Conservation (phyloP, 2,888 invertebrate genomes). For the Halictus quadricinctus region DNA sequence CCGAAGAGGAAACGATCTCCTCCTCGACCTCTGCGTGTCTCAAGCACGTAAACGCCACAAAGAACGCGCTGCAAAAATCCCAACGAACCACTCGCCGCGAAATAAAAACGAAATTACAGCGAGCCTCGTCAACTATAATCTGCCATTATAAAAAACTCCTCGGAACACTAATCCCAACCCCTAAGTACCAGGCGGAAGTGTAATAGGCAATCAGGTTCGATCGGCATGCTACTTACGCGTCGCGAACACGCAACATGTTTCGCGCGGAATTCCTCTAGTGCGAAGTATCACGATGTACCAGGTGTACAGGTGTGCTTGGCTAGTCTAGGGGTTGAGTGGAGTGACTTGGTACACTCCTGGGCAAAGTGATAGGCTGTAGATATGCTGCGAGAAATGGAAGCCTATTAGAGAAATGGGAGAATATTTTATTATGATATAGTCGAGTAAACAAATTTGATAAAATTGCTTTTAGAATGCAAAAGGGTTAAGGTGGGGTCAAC, state of each 20-base stretch:
- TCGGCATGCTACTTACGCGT: slow-evolving; percentile 35
- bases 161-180: background rate
- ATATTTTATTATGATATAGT: too few species aligned
- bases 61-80: background rate
- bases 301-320: background rate
- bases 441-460: too few species aligned
- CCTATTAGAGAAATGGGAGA: too few species aligned
- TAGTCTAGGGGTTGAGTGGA: background rate
- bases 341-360: too few species aligned
- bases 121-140: background rate
- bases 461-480: too few species aligned
- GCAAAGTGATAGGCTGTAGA: too few species aligned
- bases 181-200: background rate
- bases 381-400: too few species aligned
- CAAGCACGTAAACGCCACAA: background rate
- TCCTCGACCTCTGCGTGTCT: background rate
- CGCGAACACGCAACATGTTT: slow-evolving; percentile 46
- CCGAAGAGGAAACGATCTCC: background rate
- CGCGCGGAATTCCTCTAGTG: slow-evolving; percentile 55
- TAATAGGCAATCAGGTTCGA: slow-evolving; percentile 2
- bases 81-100: background rate
- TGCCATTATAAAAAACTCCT: background rate
- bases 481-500: too few species aligned
- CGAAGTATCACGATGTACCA: slow-evolving; percentile 53
- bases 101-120: background rate